Conservation (phyloP, 1,140 invertebrate species). For the Lepidurus arcticus region DNA sequence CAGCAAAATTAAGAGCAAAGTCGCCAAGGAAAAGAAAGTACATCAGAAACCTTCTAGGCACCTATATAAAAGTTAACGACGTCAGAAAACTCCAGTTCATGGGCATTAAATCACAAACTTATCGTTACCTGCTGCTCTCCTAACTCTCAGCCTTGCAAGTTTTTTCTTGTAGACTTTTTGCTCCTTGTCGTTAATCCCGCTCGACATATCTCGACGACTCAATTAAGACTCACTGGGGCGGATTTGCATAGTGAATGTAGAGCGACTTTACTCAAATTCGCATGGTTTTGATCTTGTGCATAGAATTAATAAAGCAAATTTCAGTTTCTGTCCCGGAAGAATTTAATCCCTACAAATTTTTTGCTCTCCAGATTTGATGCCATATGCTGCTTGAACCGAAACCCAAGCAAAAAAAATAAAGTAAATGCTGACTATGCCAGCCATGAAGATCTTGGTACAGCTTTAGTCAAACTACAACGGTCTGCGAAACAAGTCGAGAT, state of each 20-base stretch:
- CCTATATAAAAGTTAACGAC: constrained; percentile 22
- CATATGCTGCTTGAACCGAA: no score
- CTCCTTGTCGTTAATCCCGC: neutral
- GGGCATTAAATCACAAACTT: neutral
- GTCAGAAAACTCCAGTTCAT: neutral
- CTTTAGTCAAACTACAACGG: no score
- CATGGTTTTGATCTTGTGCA: no score
- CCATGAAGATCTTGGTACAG: no score
- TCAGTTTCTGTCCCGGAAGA: no score
- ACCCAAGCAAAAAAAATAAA: no score
- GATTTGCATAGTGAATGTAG: neutral
- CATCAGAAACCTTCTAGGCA: constrained; percentile 5
- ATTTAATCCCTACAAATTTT: no score
- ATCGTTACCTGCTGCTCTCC: neutral
- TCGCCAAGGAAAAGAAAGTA: neutral
- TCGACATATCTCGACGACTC: neutral
- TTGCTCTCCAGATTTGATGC: no score
- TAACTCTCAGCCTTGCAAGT: neutral
- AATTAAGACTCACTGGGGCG: neutral
- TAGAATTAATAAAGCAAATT: no score
- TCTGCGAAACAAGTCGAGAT: no score
- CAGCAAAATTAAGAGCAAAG: neutral
- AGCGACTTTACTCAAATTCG: neutral
- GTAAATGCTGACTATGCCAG: no score
- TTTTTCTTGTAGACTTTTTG: neutral